Evolutionary conservation across 2,113 vertebrate species (phyloP).

Genomic region (Neodontobutis hainanensis): DNA sequence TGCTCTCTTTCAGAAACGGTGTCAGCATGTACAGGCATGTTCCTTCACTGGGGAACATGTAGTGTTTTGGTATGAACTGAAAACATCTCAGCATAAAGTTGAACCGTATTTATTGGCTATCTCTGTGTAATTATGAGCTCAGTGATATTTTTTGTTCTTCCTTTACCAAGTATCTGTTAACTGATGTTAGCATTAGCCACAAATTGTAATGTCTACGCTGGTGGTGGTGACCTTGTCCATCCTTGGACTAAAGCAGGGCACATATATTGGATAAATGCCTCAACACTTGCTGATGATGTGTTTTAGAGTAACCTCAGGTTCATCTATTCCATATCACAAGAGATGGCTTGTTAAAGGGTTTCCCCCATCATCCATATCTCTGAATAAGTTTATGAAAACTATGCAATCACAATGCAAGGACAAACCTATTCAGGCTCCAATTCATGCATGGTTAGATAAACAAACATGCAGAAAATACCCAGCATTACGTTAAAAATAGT

Average conservation of each 20-base stretch:
- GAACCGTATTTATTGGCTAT: too few relatives aligned
- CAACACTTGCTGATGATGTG: slow-evolving; percentile 48
- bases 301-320: slow-evolving; percentile 26
- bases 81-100: neutral
- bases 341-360: slow-evolving; percentile 32
- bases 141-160: neutral
- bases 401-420: neutral
- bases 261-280: slow-evolving; percentile 36
- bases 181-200: neutral
- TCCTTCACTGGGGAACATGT: slow-evolving; percentile 17
- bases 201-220: neutral
- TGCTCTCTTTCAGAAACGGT: slow-evolving; percentile 37
- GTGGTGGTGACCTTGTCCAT: slow-evolving; percentile 41
- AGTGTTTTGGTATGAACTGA: slow-evolving; percentile 13
- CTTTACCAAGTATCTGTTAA: neutral
- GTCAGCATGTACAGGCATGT: slow-evolving; percentile 19
- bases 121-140: neutral
- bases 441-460: slow-evolving; percentile 6
- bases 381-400: slow-evolving; percentile 8
- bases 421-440: slow-evolving; percentile 12
- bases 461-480: slow-evolving; percentile 1
- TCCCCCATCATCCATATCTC: slow-evolving; percentile 10
- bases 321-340: neutral
- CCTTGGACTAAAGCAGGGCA: slow-evolving; percentile 37
- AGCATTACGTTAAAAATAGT: slow-evolving; percentile 33